Conservation (phyloP, 2,888 invertebrate species). For the Agonopterix alstromeriana region DNA sequence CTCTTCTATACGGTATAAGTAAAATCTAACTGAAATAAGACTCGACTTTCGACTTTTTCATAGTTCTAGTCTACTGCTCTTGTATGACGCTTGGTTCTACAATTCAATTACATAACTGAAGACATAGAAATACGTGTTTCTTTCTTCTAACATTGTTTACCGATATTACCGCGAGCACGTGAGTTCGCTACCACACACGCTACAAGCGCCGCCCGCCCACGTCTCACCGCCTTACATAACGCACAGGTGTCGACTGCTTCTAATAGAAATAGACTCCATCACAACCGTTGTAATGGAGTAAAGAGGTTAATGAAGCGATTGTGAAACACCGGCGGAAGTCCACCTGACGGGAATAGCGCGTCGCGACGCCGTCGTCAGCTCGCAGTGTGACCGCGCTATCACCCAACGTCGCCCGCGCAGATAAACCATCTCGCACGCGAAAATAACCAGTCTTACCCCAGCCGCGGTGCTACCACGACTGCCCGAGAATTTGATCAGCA, state of each 20-base stretch:
- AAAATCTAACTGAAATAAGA: neutral
- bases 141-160: no score
- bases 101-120: no score
- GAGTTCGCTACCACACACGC: slow-evolving; percentile 19
- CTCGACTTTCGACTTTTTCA: neutral
- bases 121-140: no score
- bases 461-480: slow-evolving; percentile 69
- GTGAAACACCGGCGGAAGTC: slow-evolving; percentile 69
- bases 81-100: neutral
- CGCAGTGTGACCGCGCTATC: slow-evolving; percentile 68
- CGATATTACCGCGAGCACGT: slow-evolving; percentile 17
- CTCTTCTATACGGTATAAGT: neutral
- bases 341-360: slow-evolving; percentile 75
- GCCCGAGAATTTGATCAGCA: slow-evolving; percentile 40
- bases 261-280: slow-evolving; percentile 33
- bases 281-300: slow-evolving; percentile 20
- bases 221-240: slow-evolving; percentile 35
- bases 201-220: slow-evolving; percentile 50
- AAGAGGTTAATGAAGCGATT: slow-evolving; percentile 66
- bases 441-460: slow-evolving; percentile 69
- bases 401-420: slow-evolving; percentile 60
- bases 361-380: slow-evolving; percentile 61
- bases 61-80: neutral
- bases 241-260: slow-evolving; percentile 12
- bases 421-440: slow-evolving; percentile 60